These are phyloP conservation scores for Drosophila setosimentum DNA, from an alignment of 2,888 invertebrate species.

Conservation along the genomic window DNA sequence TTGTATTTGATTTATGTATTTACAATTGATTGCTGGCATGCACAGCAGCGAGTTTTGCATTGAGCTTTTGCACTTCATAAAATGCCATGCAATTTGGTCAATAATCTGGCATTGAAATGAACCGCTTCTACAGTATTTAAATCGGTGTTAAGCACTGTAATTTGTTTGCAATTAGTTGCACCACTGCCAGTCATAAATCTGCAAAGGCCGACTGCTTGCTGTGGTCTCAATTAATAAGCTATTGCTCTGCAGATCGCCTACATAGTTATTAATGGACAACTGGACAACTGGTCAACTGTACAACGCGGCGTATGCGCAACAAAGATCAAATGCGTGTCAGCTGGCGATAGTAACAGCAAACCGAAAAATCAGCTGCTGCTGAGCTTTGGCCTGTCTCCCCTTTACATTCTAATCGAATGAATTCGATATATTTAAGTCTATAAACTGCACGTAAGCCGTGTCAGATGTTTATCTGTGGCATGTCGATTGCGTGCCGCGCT, in stretches of 20 bases:
- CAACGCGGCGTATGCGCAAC: slow-evolving; percentile 29
- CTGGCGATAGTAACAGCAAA: slow-evolving; percentile 10
- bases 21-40: slow-evolving; percentile 44
- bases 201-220: slow-evolving; percentile 48
- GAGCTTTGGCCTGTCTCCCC: slow-evolving; percentile 32
- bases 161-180: slow-evolving; percentile 68
- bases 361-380: slow-evolving; percentile 34
- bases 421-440: slow-evolving; percentile 42
- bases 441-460: slow-evolving; percentile 70
- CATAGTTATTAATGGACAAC: slow-evolving; percentile 50
- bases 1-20: slow-evolving; percentile 66
- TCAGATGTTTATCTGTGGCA: slow-evolving; percentile 57
- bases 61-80: slow-evolving; percentile 45
- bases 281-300: slow-evolving; percentile 6
- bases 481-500: slow-evolving; percentile 51
- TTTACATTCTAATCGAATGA: slow-evolving; percentile 59
- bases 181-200: slow-evolving; percentile 53
- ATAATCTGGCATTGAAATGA: slow-evolving; percentile 62
- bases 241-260: slow-evolving; percentile 48
- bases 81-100: slow-evolving; percentile 41
- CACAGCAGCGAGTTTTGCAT: slow-evolving; percentile 53
- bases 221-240: slow-evolving; percentile 56
- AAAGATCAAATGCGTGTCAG: slow-evolving; percentile 35
- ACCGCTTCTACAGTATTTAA: slow-evolving; percentile 27
- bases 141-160: slow-evolving; percentile 52